Evolutionary conservation across 2,113 vertebrate species (phyloP), one percentile per base, ranked within the genome.

Genomic region (Hepsetus odoe): DNA sequence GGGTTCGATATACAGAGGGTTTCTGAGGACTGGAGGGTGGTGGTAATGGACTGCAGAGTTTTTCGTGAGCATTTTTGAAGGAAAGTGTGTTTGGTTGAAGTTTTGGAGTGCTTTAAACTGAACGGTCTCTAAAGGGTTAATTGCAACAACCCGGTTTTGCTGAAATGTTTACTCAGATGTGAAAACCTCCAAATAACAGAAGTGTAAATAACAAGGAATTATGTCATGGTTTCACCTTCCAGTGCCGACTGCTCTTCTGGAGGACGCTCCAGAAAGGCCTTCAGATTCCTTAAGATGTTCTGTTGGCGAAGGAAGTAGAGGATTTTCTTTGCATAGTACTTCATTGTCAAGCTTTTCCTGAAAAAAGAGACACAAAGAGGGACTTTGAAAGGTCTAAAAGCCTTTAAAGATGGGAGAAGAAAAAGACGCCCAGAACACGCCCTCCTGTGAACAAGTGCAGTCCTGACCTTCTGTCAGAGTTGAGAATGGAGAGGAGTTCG

Each of bases 241-340:
- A 99, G 85, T 12, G 97, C 94, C 0, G 92, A 94, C 83, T 99
- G 96, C 6, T 87, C 91, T 9, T 95, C 95, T 3, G 90, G 86
- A 0, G 96, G 93, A 55, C 92, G 90, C 76, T 95, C 94, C 80
- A 98, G 91, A 44, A 98, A 99, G 0, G 83, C 90, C 89, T 98
- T 99, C 79, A 99, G 90, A 72, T 92, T 96, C 83, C 95, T 94
- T 66, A 98, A 67, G 30, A 98, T 97, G 33, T 97, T 96, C 90
- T 98, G 96, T 32, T 99, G 98, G 38, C 96, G 94, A 65, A 99
- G 92, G 88, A 97, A 99, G 89, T 98, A 99, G 12, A 99, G 95
- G 76, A 99, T 98, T 93, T 99, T 99, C 92, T 97, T 98, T 84
- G 97, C 96, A 84, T 98, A 99, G 90, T 98, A 99, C 85, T 98